These are phyloP conservation scores for Lochmaea capreae DNA, from an alignment of 2,888 invertebrate genomes.

Conservation along the genomic window DNA sequence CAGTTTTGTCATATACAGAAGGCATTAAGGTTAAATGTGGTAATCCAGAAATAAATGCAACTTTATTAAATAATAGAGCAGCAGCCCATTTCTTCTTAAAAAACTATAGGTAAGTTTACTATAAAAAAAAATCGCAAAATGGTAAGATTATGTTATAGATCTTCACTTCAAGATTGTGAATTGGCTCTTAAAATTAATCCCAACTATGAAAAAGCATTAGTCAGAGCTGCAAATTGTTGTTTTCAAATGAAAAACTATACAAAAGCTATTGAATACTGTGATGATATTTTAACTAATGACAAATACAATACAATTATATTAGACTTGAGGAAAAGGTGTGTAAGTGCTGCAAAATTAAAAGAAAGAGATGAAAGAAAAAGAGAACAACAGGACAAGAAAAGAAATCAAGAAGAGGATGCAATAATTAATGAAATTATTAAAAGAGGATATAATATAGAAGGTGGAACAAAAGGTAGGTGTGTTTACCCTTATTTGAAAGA, in stretches of 20 bases:
- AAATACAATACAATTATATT: conserved; percentile 70
- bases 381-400: conserved; percentile 65
- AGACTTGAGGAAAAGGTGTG: conserved; percentile 69
- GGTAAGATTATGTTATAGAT: conserved; percentile 62
- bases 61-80: conserved; percentile 91
- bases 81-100: conserved; percentile 88
- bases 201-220: conserved; percentile 81
- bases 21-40: conserved; percentile 84
- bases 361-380: conserved; percentile 70
- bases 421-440: conserved; percentile 66
- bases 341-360: conserved; percentile 67
- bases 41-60: conserved; percentile 77
- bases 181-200: conserved; percentile 81
- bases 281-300: conserved; percentile 72
- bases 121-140: conserved; percentile 8
- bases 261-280: conserved; percentile 79
- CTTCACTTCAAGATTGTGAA: conserved; percentile 83
- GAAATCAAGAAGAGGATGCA: conserved; percentile 63
- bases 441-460: conserved; percentile 68
- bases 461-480: conserved; percentile 60
- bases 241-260: conserved; percentile 75
- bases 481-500: background rate
- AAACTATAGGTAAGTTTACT: conserved; percentile 73
- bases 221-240: conserved; percentile 81
- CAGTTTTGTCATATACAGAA: conserved; percentile 85